These are phyloP conservation scores for Sphaerophoria taeniata DNA, from an alignment of 2,888 invertebrate genomes.

Conservation along the genomic window DNA sequence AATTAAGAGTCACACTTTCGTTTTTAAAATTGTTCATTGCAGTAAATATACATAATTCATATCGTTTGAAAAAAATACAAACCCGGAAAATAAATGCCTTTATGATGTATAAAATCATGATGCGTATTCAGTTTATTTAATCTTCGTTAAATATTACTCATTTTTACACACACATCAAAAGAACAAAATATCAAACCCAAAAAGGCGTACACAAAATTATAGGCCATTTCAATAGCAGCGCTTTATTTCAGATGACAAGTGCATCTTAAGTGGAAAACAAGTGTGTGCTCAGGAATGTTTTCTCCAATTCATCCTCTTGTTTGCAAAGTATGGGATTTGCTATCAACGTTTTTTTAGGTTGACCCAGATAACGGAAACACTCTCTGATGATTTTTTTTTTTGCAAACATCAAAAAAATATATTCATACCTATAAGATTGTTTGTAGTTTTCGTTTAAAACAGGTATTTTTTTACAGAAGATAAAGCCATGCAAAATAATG, in stretches of 20 bases:
- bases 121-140: no score
- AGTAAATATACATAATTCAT: no score
- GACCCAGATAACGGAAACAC: slow-evolving; percentile 33
- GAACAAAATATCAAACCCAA: neutral
- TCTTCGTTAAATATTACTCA: no score
- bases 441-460: no score
- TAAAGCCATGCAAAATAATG: no score
- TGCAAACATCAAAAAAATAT: neutral
- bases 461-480: no score
- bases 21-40: no score
- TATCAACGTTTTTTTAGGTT: slow-evolving; percentile 57
- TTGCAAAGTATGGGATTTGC: slow-evolving; percentile 47
- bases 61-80: no score
- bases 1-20: no score
- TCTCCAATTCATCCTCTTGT: slow-evolving; percentile 16
- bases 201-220: slow-evolving; percentile 12
- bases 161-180: neutral
- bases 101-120: no score
- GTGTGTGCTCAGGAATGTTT: slow-evolving; percentile 2
- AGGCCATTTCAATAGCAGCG: slow-evolving; percentile 26
- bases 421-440: no score
- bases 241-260: slow-evolving; percentile 25
- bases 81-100: no score
- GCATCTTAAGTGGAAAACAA: slow-evolving; percentile 15
- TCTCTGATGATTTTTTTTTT: slow-evolving; percentile 18